Conservation (phyloP, 1,140 invertebrate genomes). For the honey bee (Apis mellifera) region DNA sequence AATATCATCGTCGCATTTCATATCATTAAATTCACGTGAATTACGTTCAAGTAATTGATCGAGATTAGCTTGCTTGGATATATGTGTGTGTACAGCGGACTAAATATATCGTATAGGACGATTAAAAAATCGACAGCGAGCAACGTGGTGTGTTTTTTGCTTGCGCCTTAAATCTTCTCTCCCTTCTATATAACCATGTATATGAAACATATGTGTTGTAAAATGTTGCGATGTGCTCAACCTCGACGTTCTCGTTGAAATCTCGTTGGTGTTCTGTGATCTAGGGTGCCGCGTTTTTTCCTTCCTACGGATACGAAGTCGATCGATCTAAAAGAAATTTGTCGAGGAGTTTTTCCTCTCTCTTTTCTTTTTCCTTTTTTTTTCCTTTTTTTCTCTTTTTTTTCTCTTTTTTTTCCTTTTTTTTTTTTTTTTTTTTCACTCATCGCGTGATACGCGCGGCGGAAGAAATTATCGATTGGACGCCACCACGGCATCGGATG, state of each 20-base stretch:
- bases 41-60: conserved; percentile 63
- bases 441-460: background rate
- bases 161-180: background rate
- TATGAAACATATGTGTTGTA: background rate
- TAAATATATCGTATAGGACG: conserved; percentile 67
- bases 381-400: no score
- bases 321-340: no score
- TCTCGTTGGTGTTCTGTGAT: conserved; percentile 12
- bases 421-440: background rate
- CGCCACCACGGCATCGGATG: conserved; percentile 39
- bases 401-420: no score
- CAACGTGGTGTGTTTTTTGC: conserved; percentile 49
- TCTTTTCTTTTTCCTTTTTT: no score
- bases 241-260: conserved; percentile 23
- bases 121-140: conserved; percentile 62
- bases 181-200: no score
- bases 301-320: background rate
- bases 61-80: conserved; percentile 64
- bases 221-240: conserved; percentile 12
- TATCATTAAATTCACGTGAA: conserved; percentile 64
- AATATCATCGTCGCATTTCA: conserved; percentile 62
- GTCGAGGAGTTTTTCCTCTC: no score
- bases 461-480: conserved; percentile 4
- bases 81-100: conserved; percentile 67
- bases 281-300: conserved; percentile 55